Evolutionary conservation across 2,888 invertebrate genomes (phyloP), one percentile per base, ranked within the genome.

Genomic region (Athalia cordata): DNA sequence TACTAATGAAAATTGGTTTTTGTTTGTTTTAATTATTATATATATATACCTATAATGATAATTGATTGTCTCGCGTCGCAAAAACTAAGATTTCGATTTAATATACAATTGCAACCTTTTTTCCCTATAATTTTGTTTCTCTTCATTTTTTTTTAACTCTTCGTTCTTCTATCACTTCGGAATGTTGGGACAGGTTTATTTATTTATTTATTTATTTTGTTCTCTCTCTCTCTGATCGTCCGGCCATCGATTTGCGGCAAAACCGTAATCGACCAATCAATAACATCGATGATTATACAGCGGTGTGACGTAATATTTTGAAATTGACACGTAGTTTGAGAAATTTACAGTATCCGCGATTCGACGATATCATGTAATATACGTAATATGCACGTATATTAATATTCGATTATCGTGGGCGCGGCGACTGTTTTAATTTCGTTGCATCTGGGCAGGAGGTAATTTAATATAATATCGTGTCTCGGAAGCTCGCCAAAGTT

Each of bases 151-250:
- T 29, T 47, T 49, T 3, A 9, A 47, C 45, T 70, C 11, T 43
- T 43, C 45, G 7, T 64, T 52, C n/a, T 8, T 68, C 11, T n/a
- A 29, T 29, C 29, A 29, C 55, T 11, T 55, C n/a, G 55, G 7
- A 55, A 55, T 55, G 55, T 55, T 7, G 7, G 55, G 55, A 55
- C 55, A n/a, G 29, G 29, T 29, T 13, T 43, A 9, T 52, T 45
- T 45, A 11, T 66, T 45, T 13, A 43, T 79, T 70, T 62, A 52
- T 70, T 76, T 79, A 45, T 72, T 64, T 75, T 43, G 77, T 68
- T 79, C 55, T 65, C 68, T 76, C 13, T 57, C 43, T 61, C 52
- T 77, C 74, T 78, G 59, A 15, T 55, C 11, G 15, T 67, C 11
- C n/a, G 65, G 45, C 47, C 47, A 67, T 50, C 50, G 67, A 50